Base-by-base conservation (phyloP, 2,888 invertebrate genomes). In the Lissonota sp. region DNA sequence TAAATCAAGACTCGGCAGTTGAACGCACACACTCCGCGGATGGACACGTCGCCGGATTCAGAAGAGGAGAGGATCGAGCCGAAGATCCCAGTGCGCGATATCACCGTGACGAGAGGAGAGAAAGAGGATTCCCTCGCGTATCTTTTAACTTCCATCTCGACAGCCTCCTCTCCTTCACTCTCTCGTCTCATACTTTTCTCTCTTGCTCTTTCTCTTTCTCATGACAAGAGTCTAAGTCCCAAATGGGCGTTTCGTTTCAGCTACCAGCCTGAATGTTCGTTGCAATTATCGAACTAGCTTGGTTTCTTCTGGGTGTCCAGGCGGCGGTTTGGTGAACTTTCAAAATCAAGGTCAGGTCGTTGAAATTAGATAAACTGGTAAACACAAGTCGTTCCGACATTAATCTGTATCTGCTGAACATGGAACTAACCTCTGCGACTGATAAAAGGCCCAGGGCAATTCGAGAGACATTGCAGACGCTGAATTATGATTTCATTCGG, bases 61-160 rank as follows among this genome's bases (percentile, higher is more conserved):
- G 75, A 58, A 58, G 37, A 64, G 16, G 37, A 46, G 57, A 53
- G 58, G 57, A 57, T 53, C 67, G 53, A 58, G 26, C 37, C 67
- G 67, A 67, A 87, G 90, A 90, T 90, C 86, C 84, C 84, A 75
- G 83, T 82, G 85, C 81, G 84, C 87, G 90, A 90, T 90, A 90
- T 87, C 86, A 81, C 86, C 85, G 84, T 84, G 80, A 83, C 73
- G 82, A 83, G 82, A 67, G 79, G 73, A 26, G 26, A 3, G 26
- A 26, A 26, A 26, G 26, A 26, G 26, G 64, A 63, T 46, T 51
- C 26, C 14, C 60, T 53, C 26, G 7, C 53, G 86, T 89, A 89
- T 88, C 89, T 89, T 62, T 62, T 80, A 82, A 82, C 86, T 89
- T 86, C 82, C 82, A 89, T 89, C 89, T 88, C 85, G 80, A 72